Conservation (phyloP, 1,140 invertebrate genomes). For the Trichonephila clavipes region DNA sequence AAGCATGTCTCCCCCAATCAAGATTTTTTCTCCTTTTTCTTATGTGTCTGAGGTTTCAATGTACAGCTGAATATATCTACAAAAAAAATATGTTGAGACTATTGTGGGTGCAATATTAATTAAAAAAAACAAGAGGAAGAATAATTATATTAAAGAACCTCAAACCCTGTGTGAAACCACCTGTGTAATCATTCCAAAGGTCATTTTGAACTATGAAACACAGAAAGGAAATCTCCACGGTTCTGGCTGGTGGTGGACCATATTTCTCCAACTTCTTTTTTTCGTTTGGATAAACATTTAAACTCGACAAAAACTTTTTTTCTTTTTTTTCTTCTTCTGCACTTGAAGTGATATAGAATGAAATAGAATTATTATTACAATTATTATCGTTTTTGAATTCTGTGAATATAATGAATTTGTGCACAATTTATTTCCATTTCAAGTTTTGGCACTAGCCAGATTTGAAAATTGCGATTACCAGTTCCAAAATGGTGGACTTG, state of each 20-base stretch:
- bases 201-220: background rate
- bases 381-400: conserved; percentile 8
- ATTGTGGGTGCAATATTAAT: conserved; percentile 64
- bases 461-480: background rate
- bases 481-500: conserved; percentile 25
- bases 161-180: conserved; percentile 1
- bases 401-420: background rate
- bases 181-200: conserved; percentile 61
- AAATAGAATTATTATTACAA: background rate
- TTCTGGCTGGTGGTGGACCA: conserved; percentile 10
- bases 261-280: background rate
- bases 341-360: conserved; percentile 21
- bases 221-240: background rate
- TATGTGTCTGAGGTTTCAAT: conserved; percentile 11
- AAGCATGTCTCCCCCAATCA: background rate
- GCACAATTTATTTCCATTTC: conserved; percentile 18
- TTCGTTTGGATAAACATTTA: background rate
- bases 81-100: conserved; percentile 9
- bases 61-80: conserved; percentile 3
- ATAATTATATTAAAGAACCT: background rate
- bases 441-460: conserved; percentile 16
- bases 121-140: background rate
- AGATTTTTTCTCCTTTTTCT: background rate
- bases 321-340: background rate
- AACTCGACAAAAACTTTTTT: background rate